Evolutionary conservation across 2,797 vertebrate genomes (phyloP).

Genomic region (Amphiprion clarkii): DNA sequence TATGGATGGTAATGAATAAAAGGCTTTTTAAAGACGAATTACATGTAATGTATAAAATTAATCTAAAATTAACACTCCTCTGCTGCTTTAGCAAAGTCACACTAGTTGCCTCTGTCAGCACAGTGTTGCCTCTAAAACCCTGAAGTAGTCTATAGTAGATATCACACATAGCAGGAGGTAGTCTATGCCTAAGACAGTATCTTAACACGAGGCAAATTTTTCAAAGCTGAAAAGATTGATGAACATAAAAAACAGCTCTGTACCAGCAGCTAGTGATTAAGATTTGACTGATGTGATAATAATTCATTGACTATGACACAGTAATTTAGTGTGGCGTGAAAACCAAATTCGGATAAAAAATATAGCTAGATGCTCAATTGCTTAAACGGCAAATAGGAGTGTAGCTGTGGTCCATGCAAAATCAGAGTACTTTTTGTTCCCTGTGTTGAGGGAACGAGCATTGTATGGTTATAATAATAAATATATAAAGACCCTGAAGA

Average conservation of each 20-base stretch:
- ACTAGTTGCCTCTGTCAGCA: not conserved
- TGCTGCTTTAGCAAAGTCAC: not conserved
- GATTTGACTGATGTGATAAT: constrained; percentile 44
- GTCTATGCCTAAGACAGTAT: constrained; percentile 3
- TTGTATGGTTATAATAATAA: not conserved
- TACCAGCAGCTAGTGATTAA: constrained; percentile 35
- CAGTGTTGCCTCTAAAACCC: not conserved
- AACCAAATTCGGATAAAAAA: constrained; percentile 27
- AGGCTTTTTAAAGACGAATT: not conserved
- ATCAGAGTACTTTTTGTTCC: not conserved
- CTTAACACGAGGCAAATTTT: constrained; percentile 3
- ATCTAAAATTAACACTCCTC: constrained; percentile 2
- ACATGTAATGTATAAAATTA: constrained; percentile 9
- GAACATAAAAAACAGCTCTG: constrained; percentile 2
- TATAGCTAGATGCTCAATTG: constrained; percentile 1
- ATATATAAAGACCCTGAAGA: not conserved
- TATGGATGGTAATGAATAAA: constrained; percentile 4
- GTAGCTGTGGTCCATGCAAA: not conserved
- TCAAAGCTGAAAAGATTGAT: constrained; percentile 10
- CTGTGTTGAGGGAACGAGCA: constrained; percentile 13
- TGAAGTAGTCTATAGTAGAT: not conserved
- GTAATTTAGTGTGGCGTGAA: constrained; percentile 37
- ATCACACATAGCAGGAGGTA: not conserved
- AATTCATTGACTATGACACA: constrained; percentile 43
- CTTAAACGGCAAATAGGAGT: constrained; percentile 12